Conservation (phyloP, 2,888 invertebrate species). For the Hemistola chrysoprasaria region DNA sequence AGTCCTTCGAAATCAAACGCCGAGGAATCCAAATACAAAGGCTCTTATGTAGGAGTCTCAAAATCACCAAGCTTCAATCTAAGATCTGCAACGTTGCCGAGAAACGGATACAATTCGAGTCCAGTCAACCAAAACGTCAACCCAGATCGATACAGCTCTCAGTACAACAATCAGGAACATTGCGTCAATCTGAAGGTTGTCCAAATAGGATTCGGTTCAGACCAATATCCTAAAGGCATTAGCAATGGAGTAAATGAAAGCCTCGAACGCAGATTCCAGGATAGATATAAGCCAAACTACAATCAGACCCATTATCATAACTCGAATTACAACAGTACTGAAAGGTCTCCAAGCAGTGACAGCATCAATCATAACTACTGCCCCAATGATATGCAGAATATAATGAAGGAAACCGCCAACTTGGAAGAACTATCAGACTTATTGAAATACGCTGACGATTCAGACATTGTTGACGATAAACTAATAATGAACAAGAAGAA, state of each 20-base stretch:
- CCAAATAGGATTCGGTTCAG: slow-evolving; percentile 83
- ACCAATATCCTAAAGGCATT: slow-evolving; percentile 82
- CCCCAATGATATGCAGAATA: slow-evolving; percentile 68
- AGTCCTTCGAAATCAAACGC: slow-evolving; percentile 71
- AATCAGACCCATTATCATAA: slow-evolving; percentile 66
- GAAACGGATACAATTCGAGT: slow-evolving; percentile 83
- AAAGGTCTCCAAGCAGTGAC: slow-evolving; percentile 71
- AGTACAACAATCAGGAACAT: slow-evolving; percentile 78
- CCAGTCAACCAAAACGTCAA: slow-evolving; percentile 67
- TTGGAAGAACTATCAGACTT: slow-evolving; percentile 88
- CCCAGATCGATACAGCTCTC: slow-evolving; percentile 76
- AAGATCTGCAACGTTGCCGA: slow-evolving; percentile 87
- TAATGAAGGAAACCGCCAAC: slow-evolving; percentile 81
- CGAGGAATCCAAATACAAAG: slow-evolving; percentile 71
- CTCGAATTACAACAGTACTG: slow-evolving; percentile 65
- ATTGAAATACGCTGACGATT: slow-evolving; percentile 88
- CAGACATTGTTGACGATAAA: slow-evolving; percentile 81
- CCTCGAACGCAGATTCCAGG: slow-evolving; percentile 74
- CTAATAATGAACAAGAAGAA: slow-evolving; percentile 77
- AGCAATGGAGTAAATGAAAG: slow-evolving; percentile 71
- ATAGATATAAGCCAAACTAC: slow-evolving; percentile 72
- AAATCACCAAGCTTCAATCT: slow-evolving; percentile 76
- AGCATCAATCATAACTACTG: slow-evolving; percentile 74
- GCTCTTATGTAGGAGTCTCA: slow-evolving; percentile 58
- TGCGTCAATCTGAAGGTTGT: slow-evolving; percentile 83